A percentile compares a stretch with the other conserved stretches of the same genome.
Evolutionary conservation across 1,140 invertebrate species (phyloP).

Genomic region (Lepidurus arcticus): DNA sequence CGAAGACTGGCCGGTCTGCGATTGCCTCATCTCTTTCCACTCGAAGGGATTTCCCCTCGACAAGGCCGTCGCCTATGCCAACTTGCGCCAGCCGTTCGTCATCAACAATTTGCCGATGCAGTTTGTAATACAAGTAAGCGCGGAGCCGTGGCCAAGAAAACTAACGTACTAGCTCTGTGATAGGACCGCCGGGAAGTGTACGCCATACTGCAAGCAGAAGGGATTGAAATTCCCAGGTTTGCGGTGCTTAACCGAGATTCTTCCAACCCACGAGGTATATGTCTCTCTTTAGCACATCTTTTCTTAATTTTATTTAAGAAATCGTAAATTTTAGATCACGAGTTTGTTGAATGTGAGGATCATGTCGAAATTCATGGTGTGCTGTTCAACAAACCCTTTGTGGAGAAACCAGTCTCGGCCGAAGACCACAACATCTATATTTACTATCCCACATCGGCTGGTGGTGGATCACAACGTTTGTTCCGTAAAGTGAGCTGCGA

Average conservation of each 20-base stretch:
- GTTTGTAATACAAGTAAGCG: constrained; percentile 80
- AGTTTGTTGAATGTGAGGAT: constrained; percentile 94
- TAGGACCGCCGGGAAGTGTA: constrained; percentile 90
- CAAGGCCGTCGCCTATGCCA: constrained; percentile 96
- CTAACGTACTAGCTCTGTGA: constrained; percentile 37
- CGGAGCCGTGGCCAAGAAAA: constrained; percentile 22
- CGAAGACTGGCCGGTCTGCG: constrained; percentile 95
- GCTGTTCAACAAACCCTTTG: constrained; percentile 98
- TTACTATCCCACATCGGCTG: constrained; percentile 98
- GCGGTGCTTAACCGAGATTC: constrained; percentile 93
- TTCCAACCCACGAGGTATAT: constrained; percentile 79
- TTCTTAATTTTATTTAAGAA: neutral
- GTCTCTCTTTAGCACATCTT: neutral
- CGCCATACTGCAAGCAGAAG: constrained; percentile 84
- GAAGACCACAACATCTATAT: constrained; percentile 99
- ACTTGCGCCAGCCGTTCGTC: constrained; percentile 88
- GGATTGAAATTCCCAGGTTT: constrained; percentile 96
- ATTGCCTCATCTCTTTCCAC: constrained; percentile 97
- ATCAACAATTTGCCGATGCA: constrained; percentile 99
- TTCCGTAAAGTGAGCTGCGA: constrained; percentile 76
- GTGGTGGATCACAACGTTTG: constrained; percentile 89
- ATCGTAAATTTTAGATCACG: constrained; percentile 62
- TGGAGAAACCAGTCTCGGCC: constrained; percentile 96
- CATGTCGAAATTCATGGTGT: constrained; percentile 97
- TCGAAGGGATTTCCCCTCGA: constrained; percentile 94